Base-by-base conservation (phyloP, 1,140 invertebrate genomes). In the Goniozus legneri region DNA sequence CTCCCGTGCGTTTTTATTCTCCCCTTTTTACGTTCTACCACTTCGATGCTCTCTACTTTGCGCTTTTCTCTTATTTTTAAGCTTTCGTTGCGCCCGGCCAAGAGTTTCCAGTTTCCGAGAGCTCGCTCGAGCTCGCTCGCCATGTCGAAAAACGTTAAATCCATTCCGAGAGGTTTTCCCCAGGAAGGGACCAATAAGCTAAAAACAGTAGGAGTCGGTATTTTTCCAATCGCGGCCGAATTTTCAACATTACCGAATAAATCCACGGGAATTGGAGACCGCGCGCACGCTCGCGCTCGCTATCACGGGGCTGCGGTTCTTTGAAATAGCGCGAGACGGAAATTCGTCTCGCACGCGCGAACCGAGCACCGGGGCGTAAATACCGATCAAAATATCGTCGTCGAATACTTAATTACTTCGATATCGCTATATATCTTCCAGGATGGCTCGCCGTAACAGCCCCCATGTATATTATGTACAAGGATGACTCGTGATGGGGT, bases 401-500 rank as follows among this genome's bases (percentile, higher is more conserved):
- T 52, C 50, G 51, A 56, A 57, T 59, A 64, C 42, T 62, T 62
- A 63, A 65, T 65, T 65, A 62, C 53, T 60, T 60, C 50, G 53
- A 60, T 62, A 59, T 58, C 58, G 52, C 53, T 61, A 58, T n/a
- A n/a, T n/a, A n/a, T 65, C 57, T 61, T 58, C 51, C 47, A 49
- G 58, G 63, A n/a, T 64, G 39, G 52, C 48, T 56, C 56, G 44
- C 46, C 56, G 47, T 54, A 59, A 58, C 56, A 53, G 52, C 52
- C 24, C n/a, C 24, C 44, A 58, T 59, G 51, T 60, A 53, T 51
- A 60, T 61, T 60, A 62, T 61, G 59, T 51, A 69, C 60, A 69
- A 72, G 68, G 61, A 65, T 71, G 64, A 73, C 70, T 73, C 69
- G 66, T 67, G 71, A 74, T 71, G 70, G 67, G 69, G 69, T 72